These are phyloP conservation scores for Oryzias melastigma DNA, from an alignment of 2,113 vertebrate genomes.

Conservation along the genomic window DNA sequence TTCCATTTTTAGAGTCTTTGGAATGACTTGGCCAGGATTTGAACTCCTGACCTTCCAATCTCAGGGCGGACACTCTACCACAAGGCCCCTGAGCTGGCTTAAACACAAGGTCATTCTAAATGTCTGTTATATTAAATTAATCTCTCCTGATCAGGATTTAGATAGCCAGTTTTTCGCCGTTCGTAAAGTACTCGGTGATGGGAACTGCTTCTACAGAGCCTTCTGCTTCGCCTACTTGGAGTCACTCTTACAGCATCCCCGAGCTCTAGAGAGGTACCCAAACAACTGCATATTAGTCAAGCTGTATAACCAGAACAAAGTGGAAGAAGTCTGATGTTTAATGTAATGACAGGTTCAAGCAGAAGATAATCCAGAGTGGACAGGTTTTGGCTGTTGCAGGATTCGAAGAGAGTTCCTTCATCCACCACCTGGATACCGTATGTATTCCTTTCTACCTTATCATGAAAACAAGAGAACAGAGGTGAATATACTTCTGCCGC, in stretches of 20 bases:
- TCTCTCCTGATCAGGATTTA: conserved; percentile 73
- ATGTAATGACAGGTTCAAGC: conserved; percentile 76
- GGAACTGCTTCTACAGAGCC: conserved; percentile 88
- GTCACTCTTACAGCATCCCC: conserved; percentile 69
- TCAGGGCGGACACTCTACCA: no score
- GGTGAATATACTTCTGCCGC: no score
- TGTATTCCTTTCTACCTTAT: neutral
- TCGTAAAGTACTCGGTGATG: conserved; percentile 82
- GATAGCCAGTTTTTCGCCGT: conserved; percentile 75
- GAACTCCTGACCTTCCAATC: no score
- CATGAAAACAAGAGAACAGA: no score
- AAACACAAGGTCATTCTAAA: no score
- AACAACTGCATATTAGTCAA: neutral
- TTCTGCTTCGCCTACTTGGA: conserved; percentile 81
- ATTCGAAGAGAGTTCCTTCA: conserved; percentile 73
- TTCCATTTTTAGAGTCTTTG: no score
- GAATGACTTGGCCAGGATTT: no score
- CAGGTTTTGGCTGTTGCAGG: conserved; percentile 67
- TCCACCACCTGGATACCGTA: conserved; percentile 70
- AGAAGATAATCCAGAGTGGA: conserved; percentile 62
- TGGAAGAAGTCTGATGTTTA: neutral
- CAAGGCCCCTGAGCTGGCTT: no score
- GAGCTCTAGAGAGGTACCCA: conserved; percentile 74
- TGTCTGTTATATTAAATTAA: conserved; percentile 1
- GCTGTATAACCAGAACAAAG: no score